Evolutionary conservation across 2,797 vertebrate genomes (phyloP), one percentile per base, ranked within the genome.

Genomic region (Xenentodon cancila): DNA sequence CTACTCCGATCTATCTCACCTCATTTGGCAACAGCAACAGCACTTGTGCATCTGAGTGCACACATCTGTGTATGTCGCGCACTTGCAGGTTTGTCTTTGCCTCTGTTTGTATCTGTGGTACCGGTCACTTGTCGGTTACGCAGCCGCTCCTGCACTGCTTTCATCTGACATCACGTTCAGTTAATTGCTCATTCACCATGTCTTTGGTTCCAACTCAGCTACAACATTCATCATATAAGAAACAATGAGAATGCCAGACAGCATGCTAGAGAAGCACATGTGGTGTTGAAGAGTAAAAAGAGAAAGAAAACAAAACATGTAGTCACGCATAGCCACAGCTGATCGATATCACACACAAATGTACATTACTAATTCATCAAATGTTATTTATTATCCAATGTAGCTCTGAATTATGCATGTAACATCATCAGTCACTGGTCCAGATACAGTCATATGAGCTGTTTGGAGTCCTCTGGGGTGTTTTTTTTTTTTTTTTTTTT

Each of bases 371-470:
- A 77, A 89, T 90, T 85, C 81, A 90, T 88, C 77, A 82, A 71
- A 72, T 64, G 71, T 79, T 84, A 81, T 88, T 88, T 89, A 88
- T 88, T 80, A 82, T 81, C 80, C 77, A 84, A 53, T 83, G 79
- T 71, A 67, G 48, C 47, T 60, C 65, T 89, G 82, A 82, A 89
- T 89, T 82, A 89, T 89, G 73, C 11, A 89, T 88, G 75, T 64
- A 80, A 77, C 65, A 86, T 77, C 84, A 85, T 90, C 82, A 86
- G 77, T 86, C 81, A 77, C 59, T 67, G 66, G 74, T 75, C 67
- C 59, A 77, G 70, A 77, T 77, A 53, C 66, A 25, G 84, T 87
- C 81, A 82, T 70, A 75, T 68, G 65, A 85, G 60, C 61, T 60
- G 61, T 75, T 71, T 62, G 63, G 57, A 76, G 72, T 46, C 81